Conservation (phyloP, 2,888 invertebrate genomes). For the Harpalus rufipes region DNA sequence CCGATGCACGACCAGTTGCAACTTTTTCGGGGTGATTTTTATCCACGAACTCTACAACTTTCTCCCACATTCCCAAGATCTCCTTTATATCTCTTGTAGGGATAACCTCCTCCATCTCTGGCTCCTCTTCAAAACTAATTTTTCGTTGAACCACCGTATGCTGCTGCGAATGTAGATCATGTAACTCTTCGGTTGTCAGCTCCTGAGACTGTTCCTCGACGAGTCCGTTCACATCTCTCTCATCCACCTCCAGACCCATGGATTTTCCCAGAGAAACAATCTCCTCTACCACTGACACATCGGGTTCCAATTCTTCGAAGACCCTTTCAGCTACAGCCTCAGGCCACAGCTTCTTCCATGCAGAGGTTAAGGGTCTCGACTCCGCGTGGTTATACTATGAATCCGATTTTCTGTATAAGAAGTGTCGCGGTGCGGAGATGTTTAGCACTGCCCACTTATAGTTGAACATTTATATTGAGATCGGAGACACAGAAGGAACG, state of each 20-base stretch:
- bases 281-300: too few relatives aligned
- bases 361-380: constrained; percentile 61
- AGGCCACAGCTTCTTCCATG: constrained; percentile 69
- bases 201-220: constrained; percentile 67
- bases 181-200: constrained; percentile 62
- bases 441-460: too few relatives aligned
- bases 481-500: too few relatives aligned
- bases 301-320: constrained; percentile 72
- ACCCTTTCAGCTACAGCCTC: constrained; percentile 70
- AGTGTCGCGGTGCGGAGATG: too few relatives aligned
- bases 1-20: constrained; percentile 70
- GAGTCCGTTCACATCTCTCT: constrained; percentile 68
- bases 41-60: constrained; percentile 57
- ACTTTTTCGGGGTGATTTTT: constrained; percentile 67
- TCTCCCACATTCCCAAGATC: constrained; percentile 65
- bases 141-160: too few relatives aligned
- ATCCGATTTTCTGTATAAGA: too few relatives aligned
- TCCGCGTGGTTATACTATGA: constrained; percentile 50
- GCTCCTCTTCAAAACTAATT: too few relatives aligned
- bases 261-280: constrained; percentile 70
- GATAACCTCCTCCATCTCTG: constrained; percentile 39
- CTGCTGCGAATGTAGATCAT: constrained; percentile 16
- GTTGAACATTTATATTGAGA: too few relatives aligned
- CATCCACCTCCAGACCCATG: constrained; percentile 69
- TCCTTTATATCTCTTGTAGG: too few relatives aligned